Percentiles rank a stretch among this genome's conserved stretches.
Evolutionary conservation across 2,888 invertebrate species (phyloP).

Genomic region (Drosophila yooni): DNA sequence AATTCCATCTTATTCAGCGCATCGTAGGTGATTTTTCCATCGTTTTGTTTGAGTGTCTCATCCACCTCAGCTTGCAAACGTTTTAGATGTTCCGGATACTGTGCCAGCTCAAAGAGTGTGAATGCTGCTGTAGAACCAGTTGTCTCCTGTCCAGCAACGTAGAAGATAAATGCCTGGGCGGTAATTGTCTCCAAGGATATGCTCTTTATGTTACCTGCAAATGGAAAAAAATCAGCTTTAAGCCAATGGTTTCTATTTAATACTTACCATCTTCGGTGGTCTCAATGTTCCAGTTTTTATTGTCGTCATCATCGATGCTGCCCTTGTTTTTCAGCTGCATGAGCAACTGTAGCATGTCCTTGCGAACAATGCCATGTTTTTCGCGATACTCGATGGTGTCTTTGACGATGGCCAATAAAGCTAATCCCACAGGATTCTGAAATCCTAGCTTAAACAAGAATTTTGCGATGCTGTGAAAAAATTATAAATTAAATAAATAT

Average conservation of each 20-base stretch:
- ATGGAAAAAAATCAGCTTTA: background rate
- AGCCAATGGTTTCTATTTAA: background rate
- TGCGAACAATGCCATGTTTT: conserved; percentile 82
- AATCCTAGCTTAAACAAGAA: conserved; percentile 63
- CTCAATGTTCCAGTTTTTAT: conserved; percentile 64
- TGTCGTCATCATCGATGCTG: conserved; percentile 72
- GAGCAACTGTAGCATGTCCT: conserved; percentile 85
- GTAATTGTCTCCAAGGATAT: conserved; percentile 80
- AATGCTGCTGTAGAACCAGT: conserved; percentile 84
- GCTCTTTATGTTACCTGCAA: conserved; percentile 60
- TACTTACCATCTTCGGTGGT: conserved; percentile 59
- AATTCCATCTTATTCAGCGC: conserved; percentile 84
- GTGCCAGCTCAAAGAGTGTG: conserved; percentile 83
- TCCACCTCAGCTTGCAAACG: conserved; percentile 83
- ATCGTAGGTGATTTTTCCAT: conserved; percentile 81
- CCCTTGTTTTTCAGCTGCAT: conserved; percentile 84
- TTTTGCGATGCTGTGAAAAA: conserved; percentile 53
- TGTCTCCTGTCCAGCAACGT: conserved; percentile 85
- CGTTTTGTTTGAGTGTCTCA: conserved; percentile 74
- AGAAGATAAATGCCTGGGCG: conserved; percentile 84
- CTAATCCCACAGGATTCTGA: conserved; percentile 64
- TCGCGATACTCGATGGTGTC: conserved; percentile 85
- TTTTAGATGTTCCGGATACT: conserved; percentile 82
- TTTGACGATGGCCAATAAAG: conserved; percentile 84
- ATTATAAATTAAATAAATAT: background rate